A percentile compares a stretch with the other conserved stretches of the same genome.
Evolutionary conservation across 2,113 vertebrate species (phyloP).

Genomic region (Sapayoa aenigma): DNA sequence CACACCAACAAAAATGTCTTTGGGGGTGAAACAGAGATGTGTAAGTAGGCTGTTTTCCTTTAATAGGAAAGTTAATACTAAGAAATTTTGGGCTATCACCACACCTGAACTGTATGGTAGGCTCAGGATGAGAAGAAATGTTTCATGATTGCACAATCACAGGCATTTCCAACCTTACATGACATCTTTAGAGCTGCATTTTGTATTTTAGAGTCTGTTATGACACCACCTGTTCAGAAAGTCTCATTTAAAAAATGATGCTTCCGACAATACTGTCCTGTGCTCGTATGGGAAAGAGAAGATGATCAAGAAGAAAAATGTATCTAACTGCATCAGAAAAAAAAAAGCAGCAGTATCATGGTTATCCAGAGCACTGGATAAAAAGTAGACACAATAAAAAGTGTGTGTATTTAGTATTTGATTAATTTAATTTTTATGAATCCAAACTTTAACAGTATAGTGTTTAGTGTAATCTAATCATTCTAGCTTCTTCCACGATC

Average conservation of each 20-base stretch:
- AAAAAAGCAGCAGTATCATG: not conserved
- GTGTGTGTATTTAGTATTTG: not conserved
- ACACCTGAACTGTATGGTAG: not conserved
- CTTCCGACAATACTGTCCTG: not conserved
- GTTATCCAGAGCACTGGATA: not conserved
- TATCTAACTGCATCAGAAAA: not conserved
- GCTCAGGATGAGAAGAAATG: not conserved
- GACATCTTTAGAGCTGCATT: not conserved
- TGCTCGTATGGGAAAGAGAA: not conserved
- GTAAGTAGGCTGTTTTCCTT: not conserved
- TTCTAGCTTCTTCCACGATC: not conserved
- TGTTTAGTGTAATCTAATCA: not conserved
- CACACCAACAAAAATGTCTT: not conserved
- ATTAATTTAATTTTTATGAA: not conserved
- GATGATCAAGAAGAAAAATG: not conserved
- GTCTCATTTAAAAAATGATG: not conserved
- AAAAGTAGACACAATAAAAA: not conserved
- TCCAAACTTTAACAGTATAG: not conserved
- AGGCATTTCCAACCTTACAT: not conserved
- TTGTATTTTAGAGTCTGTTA: not conserved
- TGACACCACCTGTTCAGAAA: not conserved
- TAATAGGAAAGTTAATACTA: not conserved
- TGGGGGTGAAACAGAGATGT: not conserved
- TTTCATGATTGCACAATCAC: not conserved
- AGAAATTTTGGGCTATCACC: not conserved